Conservation (phyloP, 2,888 invertebrate genomes). For the Scaptomyza polygonia region DNA sequence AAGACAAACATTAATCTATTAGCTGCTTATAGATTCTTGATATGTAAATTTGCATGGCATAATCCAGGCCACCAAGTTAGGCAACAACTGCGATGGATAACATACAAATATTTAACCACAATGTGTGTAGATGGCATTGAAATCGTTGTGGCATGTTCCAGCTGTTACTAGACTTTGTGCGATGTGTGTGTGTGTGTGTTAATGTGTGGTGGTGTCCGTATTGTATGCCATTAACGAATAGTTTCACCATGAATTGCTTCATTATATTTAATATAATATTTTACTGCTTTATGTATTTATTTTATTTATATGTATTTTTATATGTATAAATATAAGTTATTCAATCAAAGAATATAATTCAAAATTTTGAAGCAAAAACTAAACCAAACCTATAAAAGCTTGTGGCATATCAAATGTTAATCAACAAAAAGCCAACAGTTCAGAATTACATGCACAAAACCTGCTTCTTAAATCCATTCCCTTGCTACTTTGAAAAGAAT, state of each 20-base stretch:
- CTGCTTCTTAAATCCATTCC: conserved; percentile 13
- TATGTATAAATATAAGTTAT: neutral
- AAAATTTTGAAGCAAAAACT: neutral
- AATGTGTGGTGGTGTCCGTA: neutral
- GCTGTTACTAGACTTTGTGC: conserved; percentile 7
- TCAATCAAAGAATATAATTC: neutral
- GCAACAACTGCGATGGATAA: conserved; percentile 37
- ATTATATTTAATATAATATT: too few relatives aligned
- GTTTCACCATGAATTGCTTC: too few relatives aligned
- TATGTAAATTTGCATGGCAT: conserved; percentile 67
- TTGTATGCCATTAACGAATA: neutral
- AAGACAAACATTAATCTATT: conserved; percentile 72
- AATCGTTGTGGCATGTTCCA: conserved; percentile 17
- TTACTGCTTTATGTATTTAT: too few relatives aligned
- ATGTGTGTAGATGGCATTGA: conserved; percentile 24
- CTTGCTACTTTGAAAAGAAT: conserved; percentile 41
- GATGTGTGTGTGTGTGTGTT: neutral
- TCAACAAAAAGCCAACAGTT: neutral
- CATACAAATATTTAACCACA: conserved; percentile 63
- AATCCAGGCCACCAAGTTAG: conserved; percentile 43
- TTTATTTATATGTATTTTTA: too few relatives aligned
- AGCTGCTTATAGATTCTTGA: conserved; percentile 73
- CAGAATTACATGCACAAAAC: neutral
- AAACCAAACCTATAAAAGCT: neutral
- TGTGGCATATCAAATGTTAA: neutral